Percentiles rank a stretch among this genome's conserved stretches.
Evolutionary conservation across 2,113 vertebrate species (phyloP).

Genomic region (Calyptomena viridis): DNA sequence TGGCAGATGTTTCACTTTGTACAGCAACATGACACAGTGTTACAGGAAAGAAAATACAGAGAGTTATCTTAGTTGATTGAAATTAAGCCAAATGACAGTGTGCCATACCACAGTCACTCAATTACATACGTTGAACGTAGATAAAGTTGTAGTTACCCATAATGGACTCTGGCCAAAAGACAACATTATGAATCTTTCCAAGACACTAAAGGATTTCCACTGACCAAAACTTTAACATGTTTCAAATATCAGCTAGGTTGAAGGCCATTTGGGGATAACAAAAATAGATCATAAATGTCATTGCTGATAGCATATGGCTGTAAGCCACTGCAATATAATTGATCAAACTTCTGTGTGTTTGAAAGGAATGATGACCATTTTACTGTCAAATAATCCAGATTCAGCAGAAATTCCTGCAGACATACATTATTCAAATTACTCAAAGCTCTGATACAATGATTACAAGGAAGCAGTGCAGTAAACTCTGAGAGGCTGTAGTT

Average conservation of each 20-base stretch:
- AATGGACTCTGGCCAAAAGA: constrained; percentile 30
- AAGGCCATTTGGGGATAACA: constrained; percentile 40
- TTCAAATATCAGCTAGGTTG: constrained; percentile 22
- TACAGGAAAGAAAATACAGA: constrained; percentile 31
- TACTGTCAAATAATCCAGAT: not conserved
- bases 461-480: not conserved
- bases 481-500: not conserved
- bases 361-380: not conserved
- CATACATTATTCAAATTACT: not conserved
- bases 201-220: constrained; percentile 28
- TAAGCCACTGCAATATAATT: constrained; percentile 8
- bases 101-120: constrained; percentile 59
- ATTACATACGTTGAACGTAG: not conserved
- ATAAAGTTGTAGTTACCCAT: constrained; percentile 59
- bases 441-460: not conserved
- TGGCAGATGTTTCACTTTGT: constrained; percentile 50
- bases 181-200: constrained; percentile 27
- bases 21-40: constrained; percentile 25
- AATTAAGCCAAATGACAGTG: constrained; percentile 54
- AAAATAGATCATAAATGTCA: constrained; percentile 50
- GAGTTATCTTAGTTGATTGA: constrained; percentile 48
- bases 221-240: constrained; percentile 31
- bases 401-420: constrained; percentile 38
- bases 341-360: constrained; percentile 33
- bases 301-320: constrained; percentile 2